phyloP scores from a whole-genome alignment of 1,140 invertebrate genomes.

The Drosophila guanche region DNA sequence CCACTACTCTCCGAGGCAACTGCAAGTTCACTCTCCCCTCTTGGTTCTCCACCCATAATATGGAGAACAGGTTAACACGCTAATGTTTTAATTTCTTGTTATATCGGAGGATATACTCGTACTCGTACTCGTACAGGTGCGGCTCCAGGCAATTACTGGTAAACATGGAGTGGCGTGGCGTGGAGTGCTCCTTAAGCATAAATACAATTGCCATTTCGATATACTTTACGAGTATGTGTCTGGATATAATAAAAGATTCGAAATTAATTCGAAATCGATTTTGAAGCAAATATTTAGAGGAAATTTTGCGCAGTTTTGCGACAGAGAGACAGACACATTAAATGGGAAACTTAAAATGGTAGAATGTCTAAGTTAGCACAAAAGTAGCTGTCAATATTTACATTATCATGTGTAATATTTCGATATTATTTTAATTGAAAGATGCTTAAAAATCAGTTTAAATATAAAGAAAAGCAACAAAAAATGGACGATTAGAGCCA shows the following conservation, averaged over 20 bases:
- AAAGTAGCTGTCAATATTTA: too few relatives aligned
- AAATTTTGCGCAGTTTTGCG: too few relatives aligned
- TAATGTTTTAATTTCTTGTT: conserved; percentile 68
- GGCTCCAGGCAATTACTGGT: conserved; percentile 40
- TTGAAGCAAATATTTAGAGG: too few relatives aligned
- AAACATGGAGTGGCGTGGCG: conserved; percentile 21
- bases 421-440: too few relatives aligned
- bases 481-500: too few relatives aligned
- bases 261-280: conserved; percentile 18
- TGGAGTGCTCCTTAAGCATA: conserved; percentile 38
- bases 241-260: neutral
- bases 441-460: neutral
- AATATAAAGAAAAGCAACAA: neutral
- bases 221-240: conserved; percentile 29
- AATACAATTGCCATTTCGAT: conserved; percentile 49
- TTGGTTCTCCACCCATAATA: conserved; percentile 16
- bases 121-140: conserved; percentile 20
- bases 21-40: conserved; percentile 27
- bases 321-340: too few relatives aligned
- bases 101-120: conserved; percentile 28
- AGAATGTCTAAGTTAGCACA: too few relatives aligned
- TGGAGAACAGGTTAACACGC: conserved; percentile 60
- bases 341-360: too few relatives aligned
- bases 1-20: conserved; percentile 23
- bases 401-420: too few relatives aligned